phyloP scores from a whole-genome alignment of 2,888 invertebrate genomes.

The Spicauda simplicius region DNA sequence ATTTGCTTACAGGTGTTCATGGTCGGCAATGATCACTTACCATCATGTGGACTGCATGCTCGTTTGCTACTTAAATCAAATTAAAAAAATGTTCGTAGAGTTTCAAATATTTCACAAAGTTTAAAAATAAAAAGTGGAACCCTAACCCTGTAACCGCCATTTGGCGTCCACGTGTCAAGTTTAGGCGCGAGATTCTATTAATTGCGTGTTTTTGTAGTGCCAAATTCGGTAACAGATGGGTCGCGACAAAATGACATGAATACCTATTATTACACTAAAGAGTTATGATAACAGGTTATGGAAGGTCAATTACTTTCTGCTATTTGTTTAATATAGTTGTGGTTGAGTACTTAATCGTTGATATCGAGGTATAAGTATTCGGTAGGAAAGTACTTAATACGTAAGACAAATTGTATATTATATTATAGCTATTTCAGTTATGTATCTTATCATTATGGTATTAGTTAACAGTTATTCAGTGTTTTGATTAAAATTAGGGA shows the following conservation, averaged over 20 bases:
- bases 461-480: too few relatives aligned
- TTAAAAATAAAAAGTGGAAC: slow-evolving; percentile 45
- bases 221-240: slow-evolving; percentile 51
- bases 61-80: too few relatives aligned
- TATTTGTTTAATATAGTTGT: neutral
- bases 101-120: slow-evolving; percentile 15
- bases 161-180: slow-evolving; percentile 75
- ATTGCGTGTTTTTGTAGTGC: slow-evolving; percentile 65
- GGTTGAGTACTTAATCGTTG: neutral
- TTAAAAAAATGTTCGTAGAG: neutral
- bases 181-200: slow-evolving; percentile 63
- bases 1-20: too few relatives aligned
- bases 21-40: too few relatives aligned
- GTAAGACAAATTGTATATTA: too few relatives aligned
- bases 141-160: slow-evolving; percentile 64
- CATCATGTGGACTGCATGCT: too few relatives aligned
- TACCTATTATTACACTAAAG: slow-evolving; percentile 37
- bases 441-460: too few relatives aligned
- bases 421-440: too few relatives aligned
- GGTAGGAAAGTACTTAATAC: too few relatives aligned
- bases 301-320: slow-evolving; percentile 17
- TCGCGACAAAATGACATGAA: slow-evolving; percentile 43
- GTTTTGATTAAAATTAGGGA: too few relatives aligned
- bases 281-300: slow-evolving; percentile 30
- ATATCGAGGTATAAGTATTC: neutral